Conservation (phyloP, 2,888 invertebrate genomes). For the Dolomedes plantarius region DNA sequence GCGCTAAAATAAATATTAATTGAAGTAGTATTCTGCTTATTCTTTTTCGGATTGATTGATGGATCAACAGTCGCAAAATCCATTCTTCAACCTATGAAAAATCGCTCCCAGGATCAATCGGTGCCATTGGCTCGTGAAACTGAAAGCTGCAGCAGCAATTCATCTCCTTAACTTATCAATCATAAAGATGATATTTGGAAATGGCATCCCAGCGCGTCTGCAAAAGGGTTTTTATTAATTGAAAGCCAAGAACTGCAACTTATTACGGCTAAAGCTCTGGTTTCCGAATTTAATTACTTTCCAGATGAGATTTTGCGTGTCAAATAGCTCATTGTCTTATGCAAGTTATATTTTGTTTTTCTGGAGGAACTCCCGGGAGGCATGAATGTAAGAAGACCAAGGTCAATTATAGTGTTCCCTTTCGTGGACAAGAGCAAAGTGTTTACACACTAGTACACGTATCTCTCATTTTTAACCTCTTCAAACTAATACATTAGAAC, state of each 20-base stretch:
- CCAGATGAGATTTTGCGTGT: background rate
- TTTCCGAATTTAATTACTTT: background rate
- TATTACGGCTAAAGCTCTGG: background rate
- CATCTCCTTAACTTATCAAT: background rate
- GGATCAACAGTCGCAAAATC: slow-evolving; percentile 20
- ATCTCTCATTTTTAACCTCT: no score
- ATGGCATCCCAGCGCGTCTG: background rate
- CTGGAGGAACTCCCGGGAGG: no score
- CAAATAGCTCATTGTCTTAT: no score
- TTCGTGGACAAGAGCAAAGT: no score
- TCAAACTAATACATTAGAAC: no score
- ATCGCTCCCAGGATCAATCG: slow-evolving; percentile 43
- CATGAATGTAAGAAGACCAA: no score
- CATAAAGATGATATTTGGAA: slow-evolving; percentile 16
- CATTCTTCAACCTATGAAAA: slow-evolving; percentile 31
- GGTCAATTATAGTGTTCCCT: no score
- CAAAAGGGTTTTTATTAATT: slow-evolving; percentile 2
- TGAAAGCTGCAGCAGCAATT: slow-evolving; percentile 15
- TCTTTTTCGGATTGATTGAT: slow-evolving; percentile 31
- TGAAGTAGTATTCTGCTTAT: background rate
- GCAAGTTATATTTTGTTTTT: no score
- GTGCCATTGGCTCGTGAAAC: slow-evolving; percentile 46
- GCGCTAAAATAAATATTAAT: slow-evolving; percentile 9
- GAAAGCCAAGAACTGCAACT: background rate
- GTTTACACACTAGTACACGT: no score